These are phyloP conservation scores for Pristiophorus japonicus DNA, from an alignment of 2,113 vertebrate species.

Conservation along the genomic window DNA sequence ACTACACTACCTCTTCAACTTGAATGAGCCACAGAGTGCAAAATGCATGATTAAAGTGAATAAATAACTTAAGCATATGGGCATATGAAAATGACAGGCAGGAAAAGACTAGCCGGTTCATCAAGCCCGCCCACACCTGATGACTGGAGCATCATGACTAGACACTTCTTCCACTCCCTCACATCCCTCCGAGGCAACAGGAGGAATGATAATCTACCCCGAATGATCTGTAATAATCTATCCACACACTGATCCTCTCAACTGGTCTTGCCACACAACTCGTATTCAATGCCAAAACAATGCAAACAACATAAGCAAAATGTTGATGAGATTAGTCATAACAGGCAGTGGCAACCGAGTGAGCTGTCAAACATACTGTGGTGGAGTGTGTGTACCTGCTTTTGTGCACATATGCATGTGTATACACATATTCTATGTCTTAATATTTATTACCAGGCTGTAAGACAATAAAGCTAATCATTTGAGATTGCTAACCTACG, in stretches of 20 bases:
- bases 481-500: not conserved
- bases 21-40: not conserved
- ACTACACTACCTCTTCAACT: not conserved
- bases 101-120: not conserved
- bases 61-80: not conserved
- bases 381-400: not conserved
- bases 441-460: not conserved
- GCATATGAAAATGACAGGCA: not conserved
- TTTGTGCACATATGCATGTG: too few species aligned
- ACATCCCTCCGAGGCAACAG: too few species aligned
- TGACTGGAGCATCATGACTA: too few species aligned
- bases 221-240: too few species aligned
- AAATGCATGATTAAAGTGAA: not conserved
- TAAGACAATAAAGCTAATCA: not conserved
- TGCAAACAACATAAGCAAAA: too few species aligned
- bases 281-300: not conserved
- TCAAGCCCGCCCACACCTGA: too few species aligned
- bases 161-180: too few species aligned
- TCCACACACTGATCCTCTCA: not conserved
- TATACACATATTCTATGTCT: not conserved
- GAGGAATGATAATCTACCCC: too few species aligned
- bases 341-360: not conserved
- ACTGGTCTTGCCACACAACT: not conserved
- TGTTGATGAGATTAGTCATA: not conserved
- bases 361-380: not conserved